A percentile compares a stretch with the other conserved stretches of the same genome.
phyloP scores from a whole-genome alignment of 37 sponge, comb jelly and placozoan species.

The Crambe crambe region DNA sequence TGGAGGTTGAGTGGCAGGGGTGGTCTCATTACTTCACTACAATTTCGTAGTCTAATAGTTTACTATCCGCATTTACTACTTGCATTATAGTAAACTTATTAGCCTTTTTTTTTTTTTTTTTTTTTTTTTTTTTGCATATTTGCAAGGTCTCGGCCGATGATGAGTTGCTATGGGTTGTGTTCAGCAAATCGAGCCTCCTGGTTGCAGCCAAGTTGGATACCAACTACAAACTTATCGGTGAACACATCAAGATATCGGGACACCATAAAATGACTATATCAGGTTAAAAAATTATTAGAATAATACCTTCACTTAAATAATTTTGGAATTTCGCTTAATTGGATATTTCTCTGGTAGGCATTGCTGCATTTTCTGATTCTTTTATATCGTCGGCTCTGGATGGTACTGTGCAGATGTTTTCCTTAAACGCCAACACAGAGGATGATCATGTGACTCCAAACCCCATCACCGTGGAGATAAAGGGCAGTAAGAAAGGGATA shows the following conservation, averaged over 20 bases:
- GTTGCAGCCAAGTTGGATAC: background rate
- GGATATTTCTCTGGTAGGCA: background rate
- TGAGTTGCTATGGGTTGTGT: background rate
- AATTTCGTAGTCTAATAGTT: no score
- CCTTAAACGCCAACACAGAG: background rate
- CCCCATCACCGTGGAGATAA: background rate
- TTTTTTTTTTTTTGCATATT: no score
- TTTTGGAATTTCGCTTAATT: background rate
- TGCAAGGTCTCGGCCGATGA: background rate
- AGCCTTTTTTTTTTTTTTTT: no score
- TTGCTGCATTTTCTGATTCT: background rate
- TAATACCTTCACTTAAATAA: no score
- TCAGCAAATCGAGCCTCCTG: background rate
- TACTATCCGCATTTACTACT: no score
- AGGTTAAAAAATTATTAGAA: background rate
- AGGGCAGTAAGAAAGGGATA: background rate
- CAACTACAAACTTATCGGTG: background rate
- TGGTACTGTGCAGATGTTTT: conserved; percentile 12
- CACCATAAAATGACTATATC: background rate
- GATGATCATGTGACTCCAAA: conserved; percentile 24
- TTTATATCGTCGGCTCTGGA: conserved; percentile 8
- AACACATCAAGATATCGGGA: background rate
- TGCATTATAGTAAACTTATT: no score
- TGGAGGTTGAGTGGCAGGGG: background rate
- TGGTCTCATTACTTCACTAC: no score